A percentile compares a stretch with the other conserved stretches of the same genome.
These are phyloP conservation scores for Brenthis hecate DNA, from an alignment of 2,888 invertebrate species.

Conservation along the genomic window DNA sequence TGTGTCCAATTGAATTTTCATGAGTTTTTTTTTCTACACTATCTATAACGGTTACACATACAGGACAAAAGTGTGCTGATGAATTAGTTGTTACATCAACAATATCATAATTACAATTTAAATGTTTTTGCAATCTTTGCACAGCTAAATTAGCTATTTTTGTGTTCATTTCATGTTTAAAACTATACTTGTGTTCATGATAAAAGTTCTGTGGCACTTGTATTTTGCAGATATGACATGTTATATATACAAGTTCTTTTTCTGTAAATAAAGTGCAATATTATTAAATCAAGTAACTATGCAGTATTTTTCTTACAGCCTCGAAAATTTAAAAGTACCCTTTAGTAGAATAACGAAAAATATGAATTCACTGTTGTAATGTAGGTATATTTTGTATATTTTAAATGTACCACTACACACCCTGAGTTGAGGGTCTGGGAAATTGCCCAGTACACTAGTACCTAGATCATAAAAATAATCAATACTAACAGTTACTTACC, in stretches of 20 bases:
- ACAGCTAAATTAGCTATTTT: conserved; percentile 47
- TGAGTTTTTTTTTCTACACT: conserved; percentile 40
- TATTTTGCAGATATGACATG: conserved; percentile 51
- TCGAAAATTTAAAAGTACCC: too few relatives aligned
- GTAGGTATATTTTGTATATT: too few relatives aligned
- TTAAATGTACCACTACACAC: too few relatives aligned
- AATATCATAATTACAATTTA: conserved; percentile 20
- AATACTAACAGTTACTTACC: too few relatives aligned
- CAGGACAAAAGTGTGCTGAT: conserved; percentile 46
- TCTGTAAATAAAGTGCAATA: conserved; percentile 4
- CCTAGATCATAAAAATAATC: too few relatives aligned
- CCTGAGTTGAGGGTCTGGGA: too few relatives aligned
- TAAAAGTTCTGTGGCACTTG: conserved; percentile 46
- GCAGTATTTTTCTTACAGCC: too few relatives aligned
- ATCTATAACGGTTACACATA: conserved; percentile 42
- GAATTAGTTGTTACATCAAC: conserved; percentile 16
- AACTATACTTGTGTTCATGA: conserved; percentile 45
- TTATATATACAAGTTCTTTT: conserved; percentile 30
- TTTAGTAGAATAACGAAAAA: too few relatives aligned
- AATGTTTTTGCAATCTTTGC: conserved; percentile 43
- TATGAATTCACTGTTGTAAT: too few relatives aligned
- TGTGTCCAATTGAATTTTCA: conserved; percentile 42
- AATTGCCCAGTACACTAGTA: too few relatives aligned
- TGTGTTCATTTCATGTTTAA: conserved; percentile 45
- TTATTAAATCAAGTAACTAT: neutral